Conservation (phyloP, 2,797 vertebrate genomes). For the Thripadectes ignobilis region DNA sequence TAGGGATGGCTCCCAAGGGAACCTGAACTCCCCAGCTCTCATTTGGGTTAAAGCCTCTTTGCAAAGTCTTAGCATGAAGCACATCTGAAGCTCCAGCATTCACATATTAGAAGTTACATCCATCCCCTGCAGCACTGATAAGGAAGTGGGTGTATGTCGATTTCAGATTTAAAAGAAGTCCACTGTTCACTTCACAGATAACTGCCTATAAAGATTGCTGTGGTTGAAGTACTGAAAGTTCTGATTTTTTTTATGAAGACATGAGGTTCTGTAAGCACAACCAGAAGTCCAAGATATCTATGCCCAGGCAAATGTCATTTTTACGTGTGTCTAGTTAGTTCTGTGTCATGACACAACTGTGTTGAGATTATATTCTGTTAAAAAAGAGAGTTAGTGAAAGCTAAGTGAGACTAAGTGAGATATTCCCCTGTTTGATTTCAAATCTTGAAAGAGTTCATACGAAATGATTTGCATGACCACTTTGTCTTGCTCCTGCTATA, state of each 20-base stretch:
- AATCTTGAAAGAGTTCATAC: not conserved
- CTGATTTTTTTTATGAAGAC: not conserved
- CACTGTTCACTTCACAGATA: not conserved
- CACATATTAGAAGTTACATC: not conserved
- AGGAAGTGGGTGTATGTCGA: not conserved
- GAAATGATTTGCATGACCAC: not conserved
- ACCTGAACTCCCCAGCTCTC: not conserved
- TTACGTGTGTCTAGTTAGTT: not conserved
- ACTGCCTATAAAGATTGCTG: not conserved
- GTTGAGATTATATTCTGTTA: not conserved
- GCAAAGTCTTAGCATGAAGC: not conserved
- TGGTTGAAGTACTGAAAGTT: not conserved
- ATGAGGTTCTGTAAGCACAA: not conserved
- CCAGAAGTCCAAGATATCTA: not conserved
- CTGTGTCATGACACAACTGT: not conserved
- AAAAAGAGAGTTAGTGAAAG: not conserved
- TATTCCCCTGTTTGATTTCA: not conserved
- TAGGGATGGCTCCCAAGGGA: not conserved
- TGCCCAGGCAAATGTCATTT: not conserved
- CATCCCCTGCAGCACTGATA: not conserved
- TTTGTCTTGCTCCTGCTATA: not conserved
- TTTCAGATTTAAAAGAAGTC: not conserved
- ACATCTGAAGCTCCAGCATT: not conserved
- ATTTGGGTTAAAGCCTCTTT: not conserved
- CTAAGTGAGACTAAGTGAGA: not conserved